phyloP scores from a whole-genome alignment of 37 sponge, comb jelly and placozoan genomes.

The Halichondria panicea region DNA sequence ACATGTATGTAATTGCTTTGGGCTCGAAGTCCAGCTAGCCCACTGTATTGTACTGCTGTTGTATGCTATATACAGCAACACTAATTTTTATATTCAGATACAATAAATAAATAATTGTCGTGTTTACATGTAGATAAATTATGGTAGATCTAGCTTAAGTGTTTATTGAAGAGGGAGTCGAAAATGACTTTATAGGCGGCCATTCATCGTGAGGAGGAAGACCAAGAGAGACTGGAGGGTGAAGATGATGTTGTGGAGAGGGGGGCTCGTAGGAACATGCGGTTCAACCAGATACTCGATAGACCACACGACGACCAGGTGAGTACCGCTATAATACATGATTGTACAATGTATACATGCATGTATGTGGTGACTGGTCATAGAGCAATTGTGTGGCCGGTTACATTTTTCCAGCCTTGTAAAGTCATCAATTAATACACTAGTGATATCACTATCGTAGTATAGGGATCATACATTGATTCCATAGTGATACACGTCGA shows the following conservation, averaged over 20 bases:
- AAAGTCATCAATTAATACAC: no score
- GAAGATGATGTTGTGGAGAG: constrained; percentile 23
- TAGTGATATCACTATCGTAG: no score
- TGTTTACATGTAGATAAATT: background rate
- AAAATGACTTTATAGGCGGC: constrained; percentile 8
- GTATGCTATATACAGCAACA: no score
- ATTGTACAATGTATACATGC: background rate
- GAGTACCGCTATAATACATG: background rate
- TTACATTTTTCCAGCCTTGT: no score
- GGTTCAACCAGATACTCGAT: constrained; percentile 40
- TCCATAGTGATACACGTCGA: no score
- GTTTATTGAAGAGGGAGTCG: no score
- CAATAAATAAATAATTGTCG: no score
- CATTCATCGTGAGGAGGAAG: background rate
- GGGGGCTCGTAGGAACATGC: constrained; percentile 27
- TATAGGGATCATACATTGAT: no score
- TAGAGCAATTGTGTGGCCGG: no score
- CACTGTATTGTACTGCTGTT: background rate
- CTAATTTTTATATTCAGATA: no score
- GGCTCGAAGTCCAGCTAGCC: background rate
- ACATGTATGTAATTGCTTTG: background rate
- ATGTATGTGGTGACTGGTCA: constrained; percentile 1
- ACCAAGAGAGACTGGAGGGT: constrained; percentile 11
- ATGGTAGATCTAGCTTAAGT: background rate
- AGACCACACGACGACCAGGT: constrained; percentile 47